Conservation (phyloP, 2,888 invertebrate genomes). For the Andrena bucephala region DNA sequence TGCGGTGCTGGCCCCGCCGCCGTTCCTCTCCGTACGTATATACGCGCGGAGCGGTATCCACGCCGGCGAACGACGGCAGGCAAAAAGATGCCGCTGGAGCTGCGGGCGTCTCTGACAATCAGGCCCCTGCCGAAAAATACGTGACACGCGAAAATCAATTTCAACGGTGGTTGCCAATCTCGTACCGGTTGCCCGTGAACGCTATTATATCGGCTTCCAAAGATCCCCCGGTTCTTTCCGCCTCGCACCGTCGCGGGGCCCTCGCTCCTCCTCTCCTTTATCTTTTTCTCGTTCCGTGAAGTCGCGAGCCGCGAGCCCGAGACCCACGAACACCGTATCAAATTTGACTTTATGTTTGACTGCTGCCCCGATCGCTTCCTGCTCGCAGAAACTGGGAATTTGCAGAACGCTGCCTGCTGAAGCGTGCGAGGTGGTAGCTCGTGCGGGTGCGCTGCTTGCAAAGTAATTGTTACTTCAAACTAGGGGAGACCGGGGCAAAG, state of each 20-base stretch:
- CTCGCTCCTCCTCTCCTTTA: neutral
- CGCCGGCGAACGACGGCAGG: slow-evolving; percentile 26
- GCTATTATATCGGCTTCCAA: slow-evolving; percentile 61
- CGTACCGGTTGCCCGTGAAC: slow-evolving; percentile 55
- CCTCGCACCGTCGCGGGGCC: neutral
- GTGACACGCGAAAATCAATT: slow-evolving; percentile 81
- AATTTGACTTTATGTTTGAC: slow-evolving; percentile 38
- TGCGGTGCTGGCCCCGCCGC: slow-evolving; percentile 15
- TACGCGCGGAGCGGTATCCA: slow-evolving; percentile 30
- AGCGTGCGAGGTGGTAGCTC: no score
- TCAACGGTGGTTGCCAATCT: slow-evolving; percentile 70
- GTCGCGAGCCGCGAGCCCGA: neutral
- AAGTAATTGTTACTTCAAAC: no score
- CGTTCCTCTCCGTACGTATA: slow-evolving; percentile 40
- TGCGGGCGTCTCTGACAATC: slow-evolving; percentile 66
- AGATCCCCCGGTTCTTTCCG: slow-evolving; percentile 17
- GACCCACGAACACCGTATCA: neutral
- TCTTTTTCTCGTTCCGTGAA: neutral
- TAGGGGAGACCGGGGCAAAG: no score
- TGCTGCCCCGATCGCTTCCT: neutral
- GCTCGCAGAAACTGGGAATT: neutral
- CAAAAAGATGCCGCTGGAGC: slow-evolving; percentile 68
- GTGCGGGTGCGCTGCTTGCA: no score
- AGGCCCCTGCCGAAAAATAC: slow-evolving; percentile 71
- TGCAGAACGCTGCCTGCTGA: no score